Evolutionary conservation across 2,888 invertebrate species (phyloP), one percentile per base, ranked within the genome.

Genomic region (Hymenopus coronatus): DNA sequence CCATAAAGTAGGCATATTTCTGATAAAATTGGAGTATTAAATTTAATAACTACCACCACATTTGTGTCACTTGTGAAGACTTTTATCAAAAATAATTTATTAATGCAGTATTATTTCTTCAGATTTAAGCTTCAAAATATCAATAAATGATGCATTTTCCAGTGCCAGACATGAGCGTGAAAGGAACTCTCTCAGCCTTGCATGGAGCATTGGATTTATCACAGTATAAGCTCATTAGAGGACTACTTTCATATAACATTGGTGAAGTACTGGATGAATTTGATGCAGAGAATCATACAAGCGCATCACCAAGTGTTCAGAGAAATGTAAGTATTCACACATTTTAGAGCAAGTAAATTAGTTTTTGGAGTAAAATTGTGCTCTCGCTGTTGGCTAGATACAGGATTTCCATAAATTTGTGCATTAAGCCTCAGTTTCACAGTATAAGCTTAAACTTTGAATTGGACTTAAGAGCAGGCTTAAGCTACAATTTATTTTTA

Each of bases 181-280:
- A 96, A 90, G 99, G 98, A 28, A 96, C 96, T 54, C 94, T 99
- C 90, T 97, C 98, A 3, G 97, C 98, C 81, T 95, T 99, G 91
- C 96, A 97, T 93, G 96, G 96, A 90, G 95, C 96, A 84, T 93
- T 99, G 89, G 97, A 98, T 94, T 94, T 97, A 87, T 95, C 96
- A 87, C 98, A 98, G 93, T 99, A 98, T 93, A 96, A 97, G 93
- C 94, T 99, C 83, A 95, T 99, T 88, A 95, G 97, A 90, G 98
- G 98, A 28, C 95, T 99, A 90, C 94, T 99, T 12, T 95, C 96
- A 3, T 97, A 97, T 93, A 99, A 99, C 94, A 96, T 99, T 90
- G 98, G 98, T 1, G 99, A 98, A 93, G 95, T 95, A 91, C 95
- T 97, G 25, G 96, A 97, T 90, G 96, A 96, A 91, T 94, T 96